Evolutionary conservation across 1,140 invertebrate genomes (phyloP).

Genomic region (Aradophagus sp.): DNA sequence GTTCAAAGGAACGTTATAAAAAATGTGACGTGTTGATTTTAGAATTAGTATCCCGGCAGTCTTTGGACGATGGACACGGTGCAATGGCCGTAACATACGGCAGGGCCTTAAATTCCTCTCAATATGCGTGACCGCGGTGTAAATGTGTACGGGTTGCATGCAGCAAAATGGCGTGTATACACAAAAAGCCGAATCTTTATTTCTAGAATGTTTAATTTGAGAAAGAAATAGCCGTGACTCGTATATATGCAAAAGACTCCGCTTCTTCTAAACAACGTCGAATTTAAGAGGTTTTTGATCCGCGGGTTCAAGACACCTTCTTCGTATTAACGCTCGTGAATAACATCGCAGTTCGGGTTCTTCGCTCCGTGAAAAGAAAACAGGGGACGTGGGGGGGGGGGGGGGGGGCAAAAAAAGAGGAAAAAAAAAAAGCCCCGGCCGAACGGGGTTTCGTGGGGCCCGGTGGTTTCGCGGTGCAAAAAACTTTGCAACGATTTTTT

Average conservation of each 20-base stretch:
- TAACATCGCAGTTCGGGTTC: slow-evolving; percentile 27
- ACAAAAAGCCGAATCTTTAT: slow-evolving; percentile 68
- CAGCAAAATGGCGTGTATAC: slow-evolving; percentile 50
- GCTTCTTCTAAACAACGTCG: slow-evolving; percentile 63
- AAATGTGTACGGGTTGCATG: slow-evolving; percentile 53
- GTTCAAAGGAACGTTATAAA: slow-evolving; percentile 53
- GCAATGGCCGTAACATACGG: slow-evolving; percentile 69
- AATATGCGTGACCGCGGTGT: slow-evolving; percentile 58
- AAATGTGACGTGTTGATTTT: slow-evolving; percentile 57
- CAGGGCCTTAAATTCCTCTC: slow-evolving; percentile 64
- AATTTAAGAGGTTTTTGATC: slow-evolving; percentile 73
- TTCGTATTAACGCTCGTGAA: slow-evolving; percentile 36
- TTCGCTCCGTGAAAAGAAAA: slow-evolving; percentile 10
- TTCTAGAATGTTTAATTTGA: slow-evolving; percentile 74
- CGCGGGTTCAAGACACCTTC: slow-evolving; percentile 49
- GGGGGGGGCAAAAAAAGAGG: neutral
- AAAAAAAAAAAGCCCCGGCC: too few species aligned
- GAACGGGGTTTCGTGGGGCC: too few species aligned
- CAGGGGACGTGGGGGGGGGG: neutral
- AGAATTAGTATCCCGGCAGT: slow-evolving; percentile 53
- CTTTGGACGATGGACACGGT: slow-evolving; percentile 65
- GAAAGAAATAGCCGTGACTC: slow-evolving; percentile 69
- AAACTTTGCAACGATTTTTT: too few species aligned
- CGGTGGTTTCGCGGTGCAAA: too few species aligned
- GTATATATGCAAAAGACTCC: slow-evolving; percentile 54